Percentiles rank a stretch among this genome's conserved stretches.
phyloP scores from a whole-genome alignment of 2,113 vertebrate species.

The Eidolon helvum region DNA sequence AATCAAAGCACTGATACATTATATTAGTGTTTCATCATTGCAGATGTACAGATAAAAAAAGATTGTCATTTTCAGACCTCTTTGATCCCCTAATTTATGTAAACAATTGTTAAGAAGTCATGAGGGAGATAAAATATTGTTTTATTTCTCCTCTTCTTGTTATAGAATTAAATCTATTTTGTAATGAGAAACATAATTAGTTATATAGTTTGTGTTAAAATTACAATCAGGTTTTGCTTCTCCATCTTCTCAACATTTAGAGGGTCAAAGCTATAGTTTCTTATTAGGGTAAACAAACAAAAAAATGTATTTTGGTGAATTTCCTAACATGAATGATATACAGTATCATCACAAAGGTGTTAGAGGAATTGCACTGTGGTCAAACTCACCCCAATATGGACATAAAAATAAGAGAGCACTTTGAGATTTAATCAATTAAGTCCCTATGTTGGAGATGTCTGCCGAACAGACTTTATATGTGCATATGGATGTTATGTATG shows the following conservation, averaged over 20 bases:
- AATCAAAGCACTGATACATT: not conserved
- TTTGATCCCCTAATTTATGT: not conserved
- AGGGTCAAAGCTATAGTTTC: not conserved
- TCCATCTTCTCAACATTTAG: not conserved
- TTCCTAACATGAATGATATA: not conserved
- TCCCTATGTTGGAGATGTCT: not conserved
- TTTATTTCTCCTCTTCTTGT: not conserved
- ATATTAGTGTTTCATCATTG: not conserved
- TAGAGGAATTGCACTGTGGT: not conserved
- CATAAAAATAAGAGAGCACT: not conserved
- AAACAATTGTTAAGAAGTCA: not conserved
- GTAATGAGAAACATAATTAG: not conserved
- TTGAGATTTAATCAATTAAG: not conserved
- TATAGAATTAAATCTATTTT: not conserved
- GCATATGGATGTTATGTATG: not conserved
- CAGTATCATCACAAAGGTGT: not conserved
- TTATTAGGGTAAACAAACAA: not conserved
- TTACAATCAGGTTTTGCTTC: not conserved
- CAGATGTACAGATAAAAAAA: not conserved
- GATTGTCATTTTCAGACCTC: not conserved
- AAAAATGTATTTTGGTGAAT: not conserved
- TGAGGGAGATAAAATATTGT: not conserved
- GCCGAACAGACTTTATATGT: not conserved
- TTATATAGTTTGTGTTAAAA: not conserved
- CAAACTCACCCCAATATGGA: not conserved